Base-by-base conservation (phyloP, 1,140 invertebrate species). In the Himalopsyche phryganea region DNA sequence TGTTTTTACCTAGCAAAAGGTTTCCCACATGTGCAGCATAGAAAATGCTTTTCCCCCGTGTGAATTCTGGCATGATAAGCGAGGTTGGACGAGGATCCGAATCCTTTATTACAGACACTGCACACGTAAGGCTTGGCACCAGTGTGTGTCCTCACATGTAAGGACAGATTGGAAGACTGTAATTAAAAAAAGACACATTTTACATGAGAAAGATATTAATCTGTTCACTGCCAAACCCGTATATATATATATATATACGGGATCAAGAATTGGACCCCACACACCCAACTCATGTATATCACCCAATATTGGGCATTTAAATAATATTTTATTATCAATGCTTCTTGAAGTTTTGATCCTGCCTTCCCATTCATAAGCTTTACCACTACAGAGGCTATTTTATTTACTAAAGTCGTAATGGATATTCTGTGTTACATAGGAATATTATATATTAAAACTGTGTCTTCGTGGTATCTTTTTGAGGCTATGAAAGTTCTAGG, bases 121-220 rank as follows among this genome's bases (percentile, higher is more conserved):
- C 61, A 63, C 35, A 32, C 17, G 23, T 58, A 63, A 2, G 61
- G 61, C 42, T 58, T 55, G 4, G 45, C 47, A 19, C 61, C 61
- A 2, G 55, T 63, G 44, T 63, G 61, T 10, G 55, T 59, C n/a
- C 61, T 20, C 61, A 58, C 58, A 40, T 63, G 61, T 6, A 55
- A 23, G 2, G 55, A 58, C 4, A 63, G 38, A 48, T 63, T 63
- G n/a, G 61, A 63, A 0, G 56, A 58, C 61, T 63, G 41, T 15
- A 55, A 50, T n/a, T n/a, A n/a, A n/a, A n/a, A n/a, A n/a, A n/a
- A n/a, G n/a, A n/a, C n/a, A 58, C 15, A 35, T 42, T 19, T 11
- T 13, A 18, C 15, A 5, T 38, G 10, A 15, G 15, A 28, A 45
- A 13, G 38, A 20, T 10, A 55, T 3, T 23, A 9, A 48, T 2